phyloP scores from a whole-genome alignment of 92 coral and sea anemone genomes.

The Zoanthus solanderi region DNA sequence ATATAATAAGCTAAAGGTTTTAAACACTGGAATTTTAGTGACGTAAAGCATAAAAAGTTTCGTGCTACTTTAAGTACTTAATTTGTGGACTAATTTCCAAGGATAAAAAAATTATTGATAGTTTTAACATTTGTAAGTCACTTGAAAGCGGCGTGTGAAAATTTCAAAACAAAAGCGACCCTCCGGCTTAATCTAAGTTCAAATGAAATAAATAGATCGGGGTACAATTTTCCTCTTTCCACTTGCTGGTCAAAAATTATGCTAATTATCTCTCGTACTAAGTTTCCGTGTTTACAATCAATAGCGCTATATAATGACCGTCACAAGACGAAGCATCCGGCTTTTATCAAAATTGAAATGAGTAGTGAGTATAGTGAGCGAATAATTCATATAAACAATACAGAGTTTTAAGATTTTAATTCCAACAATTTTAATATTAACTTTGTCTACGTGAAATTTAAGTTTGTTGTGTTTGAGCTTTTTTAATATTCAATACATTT shows the following conservation, averaged over 20 bases:
- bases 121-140: background rate
- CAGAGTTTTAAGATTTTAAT: background rate
- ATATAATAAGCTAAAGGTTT: background rate
- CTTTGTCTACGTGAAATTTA: background rate
- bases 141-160: background rate
- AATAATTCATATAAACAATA: background rate
- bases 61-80: background rate
- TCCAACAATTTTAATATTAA: background rate
- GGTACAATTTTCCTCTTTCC: background rate
- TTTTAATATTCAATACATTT: too few species aligned
- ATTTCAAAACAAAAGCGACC: background rate
- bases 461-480: too few species aligned
- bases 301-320: background rate
- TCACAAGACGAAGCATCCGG: background rate
- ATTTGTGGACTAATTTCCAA: background rate
- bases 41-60: background rate
- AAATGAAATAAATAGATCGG: background rate
- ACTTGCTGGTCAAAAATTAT: background rate
- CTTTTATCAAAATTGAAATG: background rate
- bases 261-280: background rate
- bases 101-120: background rate
- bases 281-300: conserved; percentile 4
- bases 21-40: background rate
- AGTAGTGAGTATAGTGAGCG: background rate
- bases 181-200: background rate